Conservation (phyloP, 1,140 invertebrate species). For the Drosophila nikananu region DNA sequence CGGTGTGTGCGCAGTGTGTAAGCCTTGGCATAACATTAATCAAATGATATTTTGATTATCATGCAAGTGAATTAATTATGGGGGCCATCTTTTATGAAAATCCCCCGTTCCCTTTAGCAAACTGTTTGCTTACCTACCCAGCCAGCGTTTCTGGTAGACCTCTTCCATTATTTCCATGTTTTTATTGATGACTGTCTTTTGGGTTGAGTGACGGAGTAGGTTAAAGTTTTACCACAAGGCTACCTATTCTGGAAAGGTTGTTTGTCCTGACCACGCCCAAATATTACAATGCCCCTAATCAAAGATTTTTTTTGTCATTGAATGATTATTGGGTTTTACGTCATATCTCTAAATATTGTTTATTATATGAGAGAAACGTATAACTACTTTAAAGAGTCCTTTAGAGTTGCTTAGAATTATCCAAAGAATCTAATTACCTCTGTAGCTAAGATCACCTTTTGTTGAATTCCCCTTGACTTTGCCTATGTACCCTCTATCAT, state of each 20-base stretch:
- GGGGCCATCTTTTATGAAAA: conserved; percentile 8
- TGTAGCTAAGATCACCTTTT: too few relatives aligned
- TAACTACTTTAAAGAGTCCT: not conserved
- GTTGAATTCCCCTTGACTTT: not conserved
- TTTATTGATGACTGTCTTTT: conserved; percentile 65
- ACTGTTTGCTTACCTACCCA: conserved; percentile 3
- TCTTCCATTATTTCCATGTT: conserved; percentile 27
- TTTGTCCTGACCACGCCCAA: conserved; percentile 23
- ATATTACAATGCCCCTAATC: conserved; percentile 8
- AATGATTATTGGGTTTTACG: not conserved
- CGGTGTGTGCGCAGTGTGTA: conserved; percentile 47
- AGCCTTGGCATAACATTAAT: conserved; percentile 60
- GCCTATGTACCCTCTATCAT: not conserved
- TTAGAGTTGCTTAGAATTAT: not conserved
- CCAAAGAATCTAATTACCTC: not conserved
- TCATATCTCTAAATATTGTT: too few relatives aligned
- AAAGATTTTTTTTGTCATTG: conserved; percentile 2
- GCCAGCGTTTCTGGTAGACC: conserved; percentile 19
- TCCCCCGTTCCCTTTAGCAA: not conserved
- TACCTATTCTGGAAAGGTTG: conserved; percentile 4
- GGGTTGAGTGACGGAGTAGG: conserved; percentile 32
- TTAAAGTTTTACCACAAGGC: conserved; percentile 35
- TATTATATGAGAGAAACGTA: too few relatives aligned
- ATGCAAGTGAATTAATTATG: conserved; percentile 81
- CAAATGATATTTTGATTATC: conserved; percentile 81